These are phyloP conservation scores for Eurois occulta DNA, from an alignment of 2,888 invertebrate species.

Conservation along the genomic window DNA sequence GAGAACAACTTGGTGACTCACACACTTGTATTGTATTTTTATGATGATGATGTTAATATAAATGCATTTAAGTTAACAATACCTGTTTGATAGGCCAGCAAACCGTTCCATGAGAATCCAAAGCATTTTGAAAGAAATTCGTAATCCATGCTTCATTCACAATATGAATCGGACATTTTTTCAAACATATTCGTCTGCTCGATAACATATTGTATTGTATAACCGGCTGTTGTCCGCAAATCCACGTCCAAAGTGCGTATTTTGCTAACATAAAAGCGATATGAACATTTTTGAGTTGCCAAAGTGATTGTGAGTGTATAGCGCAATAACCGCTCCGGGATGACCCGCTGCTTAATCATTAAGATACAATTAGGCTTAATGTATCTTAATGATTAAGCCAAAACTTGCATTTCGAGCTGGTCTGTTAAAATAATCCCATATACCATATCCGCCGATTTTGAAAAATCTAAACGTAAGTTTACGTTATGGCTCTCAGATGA, in stretches of 20 bases:
- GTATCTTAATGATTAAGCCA: no score
- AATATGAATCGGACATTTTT: not conserved
- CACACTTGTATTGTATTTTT: slow-evolving; percentile 27
- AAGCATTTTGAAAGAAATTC: not conserved
- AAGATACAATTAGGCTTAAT: no score
- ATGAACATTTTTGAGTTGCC: not conserved
- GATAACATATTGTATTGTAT: no score
- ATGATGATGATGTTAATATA: slow-evolving; percentile 11
- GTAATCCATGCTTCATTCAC: not conserved
- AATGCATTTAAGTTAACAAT: slow-evolving; percentile 19
- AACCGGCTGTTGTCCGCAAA: no score
- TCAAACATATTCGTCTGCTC: no score
- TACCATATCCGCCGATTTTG: no score
- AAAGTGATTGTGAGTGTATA: not conserved
- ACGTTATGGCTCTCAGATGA: no score
- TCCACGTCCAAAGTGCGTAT: no score
- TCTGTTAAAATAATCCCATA: no score
- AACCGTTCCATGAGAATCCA: not conserved
- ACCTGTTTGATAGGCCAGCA: slow-evolving; percentile 3
- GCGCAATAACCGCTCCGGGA: not conserved
- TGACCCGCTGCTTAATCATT: no score
- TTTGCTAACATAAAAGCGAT: not conserved
- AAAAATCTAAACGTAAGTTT: no score
- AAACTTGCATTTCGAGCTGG: no score
- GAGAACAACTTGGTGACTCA: slow-evolving; percentile 50